Evolutionary conservation across 1,140 invertebrate species (phyloP).

Genomic region (Caerostris darwini): DNA sequence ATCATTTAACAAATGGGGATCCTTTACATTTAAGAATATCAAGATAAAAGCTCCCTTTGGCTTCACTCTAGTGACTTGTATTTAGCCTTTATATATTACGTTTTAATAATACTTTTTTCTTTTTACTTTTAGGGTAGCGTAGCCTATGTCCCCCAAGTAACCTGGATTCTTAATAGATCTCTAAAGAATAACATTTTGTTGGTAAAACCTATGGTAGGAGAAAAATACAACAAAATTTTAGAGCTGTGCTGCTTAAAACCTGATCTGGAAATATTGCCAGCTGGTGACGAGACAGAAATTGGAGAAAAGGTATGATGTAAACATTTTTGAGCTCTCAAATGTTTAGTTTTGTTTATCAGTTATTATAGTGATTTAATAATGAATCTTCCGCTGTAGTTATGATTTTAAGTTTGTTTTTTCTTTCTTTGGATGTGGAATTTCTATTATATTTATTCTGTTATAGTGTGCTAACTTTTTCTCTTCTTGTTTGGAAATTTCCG

Average conservation of each 20-base stretch:
- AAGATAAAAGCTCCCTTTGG: too few relatives aligned
- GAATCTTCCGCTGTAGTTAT: too few relatives aligned
- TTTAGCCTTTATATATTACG: too few relatives aligned
- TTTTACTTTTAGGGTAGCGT: constrained; percentile 79
- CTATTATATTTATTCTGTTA: too few relatives aligned
- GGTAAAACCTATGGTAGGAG: constrained; percentile 79
- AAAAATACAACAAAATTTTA: constrained; percentile 82
- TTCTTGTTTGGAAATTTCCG: too few relatives aligned
- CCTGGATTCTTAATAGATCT: constrained; percentile 83
- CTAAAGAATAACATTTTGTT: constrained; percentile 83
- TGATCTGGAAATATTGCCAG: constrained; percentile 83
- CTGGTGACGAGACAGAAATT: constrained; percentile 86
- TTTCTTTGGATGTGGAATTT: too few relatives aligned
- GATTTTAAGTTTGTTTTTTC: too few relatives aligned
- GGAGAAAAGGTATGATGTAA: constrained; percentile 86
- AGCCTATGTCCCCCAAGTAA: constrained; percentile 82
- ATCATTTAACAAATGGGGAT: too few relatives aligned
- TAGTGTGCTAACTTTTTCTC: too few relatives aligned
- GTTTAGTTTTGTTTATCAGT: background rate
- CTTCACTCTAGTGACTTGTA: too few relatives aligned
- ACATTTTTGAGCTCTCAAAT: background rate
- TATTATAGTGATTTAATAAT: too few relatives aligned
- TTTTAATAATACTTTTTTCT: background rate
- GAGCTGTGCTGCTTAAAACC: constrained; percentile 81
- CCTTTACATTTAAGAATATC: too few relatives aligned